These are phyloP conservation scores for Brachyhypopomus occidentalis DNA, from an alignment of 2,113 vertebrate genomes.

Conservation along the genomic window DNA sequence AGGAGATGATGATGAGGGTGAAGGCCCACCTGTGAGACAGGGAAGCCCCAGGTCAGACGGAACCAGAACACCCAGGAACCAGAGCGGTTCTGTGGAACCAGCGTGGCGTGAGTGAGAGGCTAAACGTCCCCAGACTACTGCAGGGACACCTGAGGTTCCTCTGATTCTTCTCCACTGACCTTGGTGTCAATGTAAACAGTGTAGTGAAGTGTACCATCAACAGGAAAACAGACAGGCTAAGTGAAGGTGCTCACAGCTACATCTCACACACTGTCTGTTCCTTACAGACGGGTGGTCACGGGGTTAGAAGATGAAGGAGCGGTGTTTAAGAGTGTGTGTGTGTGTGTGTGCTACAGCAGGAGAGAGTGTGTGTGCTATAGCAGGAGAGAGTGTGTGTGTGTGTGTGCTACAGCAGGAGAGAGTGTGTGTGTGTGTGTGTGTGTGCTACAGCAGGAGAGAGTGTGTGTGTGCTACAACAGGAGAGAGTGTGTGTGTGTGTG, in stretches of 20 bases:
- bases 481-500: no score
- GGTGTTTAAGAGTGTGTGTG: background rate
- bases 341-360: no score
- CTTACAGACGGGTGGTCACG: constrained; percentile 16
- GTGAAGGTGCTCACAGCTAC: constrained; percentile 3
- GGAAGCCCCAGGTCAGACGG: no score
- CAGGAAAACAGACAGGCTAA: constrained; percentile 21
- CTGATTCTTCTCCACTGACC: constrained; percentile 38
- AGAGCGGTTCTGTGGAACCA: background rate
- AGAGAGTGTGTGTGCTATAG: no score
- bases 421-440: no score
- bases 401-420: no score
- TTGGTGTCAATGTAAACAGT: constrained; percentile 17
- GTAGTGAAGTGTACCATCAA: constrained; percentile 27
- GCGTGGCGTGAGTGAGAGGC: constrained; percentile 31
- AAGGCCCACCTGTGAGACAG: constrained; percentile 88
- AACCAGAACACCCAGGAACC: constrained; percentile 3
- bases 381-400: no score
- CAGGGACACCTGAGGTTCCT: constrained; percentile 21
- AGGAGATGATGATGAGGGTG: constrained; percentile 98
- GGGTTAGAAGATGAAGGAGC: background rate
- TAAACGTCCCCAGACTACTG: constrained; percentile 24
- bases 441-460: no score
- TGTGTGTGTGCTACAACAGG: no score
- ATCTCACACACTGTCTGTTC: constrained; percentile 26